Evolutionary conservation across 1,140 invertebrate genomes (phyloP).

Genomic region (Drosophila carrolli): DNA sequence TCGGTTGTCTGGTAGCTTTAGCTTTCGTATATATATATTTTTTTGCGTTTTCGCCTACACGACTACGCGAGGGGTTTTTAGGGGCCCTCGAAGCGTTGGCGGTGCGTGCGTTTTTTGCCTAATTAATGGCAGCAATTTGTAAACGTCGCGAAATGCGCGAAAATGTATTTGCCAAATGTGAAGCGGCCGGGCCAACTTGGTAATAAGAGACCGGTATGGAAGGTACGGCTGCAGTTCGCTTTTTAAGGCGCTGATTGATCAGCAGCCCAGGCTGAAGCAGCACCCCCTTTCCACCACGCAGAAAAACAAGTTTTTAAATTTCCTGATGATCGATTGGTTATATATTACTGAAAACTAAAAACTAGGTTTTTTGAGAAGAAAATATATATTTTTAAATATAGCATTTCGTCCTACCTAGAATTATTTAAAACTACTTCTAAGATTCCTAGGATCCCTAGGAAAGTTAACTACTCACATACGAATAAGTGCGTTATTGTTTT

Average conservation of each 20-base stretch:
- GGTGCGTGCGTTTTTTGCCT: slow-evolving; percentile 78
- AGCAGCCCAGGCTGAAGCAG: slow-evolving; percentile 37
- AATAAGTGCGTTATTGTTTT: no score
- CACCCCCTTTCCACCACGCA: background rate
- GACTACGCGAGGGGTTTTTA: slow-evolving; percentile 23
- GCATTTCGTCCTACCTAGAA: no score
- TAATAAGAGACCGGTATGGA: slow-evolving; percentile 72
- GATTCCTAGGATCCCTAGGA: no score
- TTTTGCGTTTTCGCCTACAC: slow-evolving; percentile 57
- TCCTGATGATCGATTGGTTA: background rate
- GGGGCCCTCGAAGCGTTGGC: slow-evolving; percentile 46
- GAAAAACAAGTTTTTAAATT: slow-evolving; percentile 1
- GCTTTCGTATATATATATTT: slow-evolving; percentile 38
- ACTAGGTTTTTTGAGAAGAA: no score
- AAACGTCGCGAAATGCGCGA: slow-evolving; percentile 81
- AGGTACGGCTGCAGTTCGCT: slow-evolving; percentile 52
- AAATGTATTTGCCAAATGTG: slow-evolving; percentile 80
- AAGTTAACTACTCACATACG: no score
- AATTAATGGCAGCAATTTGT: slow-evolving; percentile 83
- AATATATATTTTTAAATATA: no score
- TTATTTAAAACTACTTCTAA: no score
- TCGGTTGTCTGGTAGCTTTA: slow-evolving; percentile 40
- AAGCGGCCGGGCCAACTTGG: slow-evolving; percentile 46
- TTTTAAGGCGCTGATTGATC: slow-evolving; percentile 83
- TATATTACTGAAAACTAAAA: background rate